Percentiles rank a stretch among this genome's conserved stretches.
phyloP scores from a whole-genome alignment of 2,888 invertebrate genomes.

The Dynastes tityus region DNA sequence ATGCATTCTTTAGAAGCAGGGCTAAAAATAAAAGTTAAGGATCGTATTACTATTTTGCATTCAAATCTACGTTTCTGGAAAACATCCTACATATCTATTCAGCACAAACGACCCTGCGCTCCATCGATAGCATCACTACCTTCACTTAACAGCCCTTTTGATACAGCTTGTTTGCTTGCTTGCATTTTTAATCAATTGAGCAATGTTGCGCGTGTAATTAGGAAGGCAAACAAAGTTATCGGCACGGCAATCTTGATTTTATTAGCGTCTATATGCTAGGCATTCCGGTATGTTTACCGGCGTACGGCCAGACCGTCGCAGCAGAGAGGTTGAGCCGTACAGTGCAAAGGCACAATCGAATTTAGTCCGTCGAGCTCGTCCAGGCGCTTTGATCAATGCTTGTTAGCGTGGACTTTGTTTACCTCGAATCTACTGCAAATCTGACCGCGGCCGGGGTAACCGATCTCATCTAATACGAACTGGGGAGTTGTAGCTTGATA shows the following conservation, averaged over 20 bases:
- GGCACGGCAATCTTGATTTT: constrained; percentile 25
- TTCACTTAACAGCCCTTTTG: no score
- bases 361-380: constrained; percentile 2
- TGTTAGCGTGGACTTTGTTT: constrained; percentile 33
- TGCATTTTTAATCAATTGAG: constrained; percentile 25
- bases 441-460: constrained; percentile 22
- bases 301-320: not conserved
- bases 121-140: no score
- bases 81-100: no score
- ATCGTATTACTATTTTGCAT: no score
- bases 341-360: constrained; percentile 14
- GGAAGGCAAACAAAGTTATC: constrained; percentile 22
- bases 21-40: no score
- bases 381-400: constrained; percentile 26
- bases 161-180: not conserved
- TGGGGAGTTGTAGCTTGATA: not conserved
- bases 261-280: constrained; percentile 16
- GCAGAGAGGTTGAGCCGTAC: not conserved
- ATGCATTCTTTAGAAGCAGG: no score
- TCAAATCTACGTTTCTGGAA: no score
- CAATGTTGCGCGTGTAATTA: constrained; percentile 9
- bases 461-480: not conserved
- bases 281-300: not conserved
- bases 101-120: no score
- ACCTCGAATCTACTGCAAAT: constrained; percentile 24